phyloP scores from a whole-genome alignment of 2,113 vertebrate genomes.

The Catagonus wagneri region DNA sequence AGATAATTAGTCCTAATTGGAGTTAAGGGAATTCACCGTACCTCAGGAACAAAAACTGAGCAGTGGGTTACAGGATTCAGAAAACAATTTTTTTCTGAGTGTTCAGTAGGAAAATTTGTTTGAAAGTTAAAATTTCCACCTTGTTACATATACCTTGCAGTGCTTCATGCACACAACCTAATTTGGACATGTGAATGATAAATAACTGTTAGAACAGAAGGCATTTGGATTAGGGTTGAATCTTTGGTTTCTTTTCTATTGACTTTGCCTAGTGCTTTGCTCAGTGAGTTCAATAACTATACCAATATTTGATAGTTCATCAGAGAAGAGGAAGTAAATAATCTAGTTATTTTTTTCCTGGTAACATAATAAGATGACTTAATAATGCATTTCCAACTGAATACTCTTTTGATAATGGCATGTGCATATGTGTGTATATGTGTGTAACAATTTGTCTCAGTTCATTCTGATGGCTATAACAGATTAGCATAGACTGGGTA shows the following conservation, averaged over 20 bases:
- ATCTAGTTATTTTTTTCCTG: conserved; percentile 29
- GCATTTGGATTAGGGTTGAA: background rate
- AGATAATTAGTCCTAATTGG: background rate
- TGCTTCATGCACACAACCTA: background rate
- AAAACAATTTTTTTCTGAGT: conserved; percentile 27
- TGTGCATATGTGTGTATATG: background rate
- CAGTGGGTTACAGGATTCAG: background rate
- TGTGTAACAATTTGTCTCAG: background rate
- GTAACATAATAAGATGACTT: conserved; percentile 21
- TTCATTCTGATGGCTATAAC: background rate
- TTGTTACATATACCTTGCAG: background rate
- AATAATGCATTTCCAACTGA: conserved; percentile 42
- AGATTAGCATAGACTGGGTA: background rate
- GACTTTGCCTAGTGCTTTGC: conserved; percentile 17
- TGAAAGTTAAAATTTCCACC: background rate
- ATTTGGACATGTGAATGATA: conserved; percentile 1
- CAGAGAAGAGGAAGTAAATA: conserved; percentile 12
- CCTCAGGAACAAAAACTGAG: background rate
- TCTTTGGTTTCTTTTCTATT: conserved; percentile 2
- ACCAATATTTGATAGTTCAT: conserved; percentile 21
- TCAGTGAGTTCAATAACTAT: conserved; percentile 47
- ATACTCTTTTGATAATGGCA: conserved; percentile 19
- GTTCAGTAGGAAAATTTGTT: background rate
- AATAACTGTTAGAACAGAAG: conserved; percentile 2
- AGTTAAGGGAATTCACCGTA: background rate